A percentile compares a stretch with the other conserved stretches of the same genome.
Conservation (phyloP, 2,113 vertebrate species). For the Lucifuga dentata region DNA sequence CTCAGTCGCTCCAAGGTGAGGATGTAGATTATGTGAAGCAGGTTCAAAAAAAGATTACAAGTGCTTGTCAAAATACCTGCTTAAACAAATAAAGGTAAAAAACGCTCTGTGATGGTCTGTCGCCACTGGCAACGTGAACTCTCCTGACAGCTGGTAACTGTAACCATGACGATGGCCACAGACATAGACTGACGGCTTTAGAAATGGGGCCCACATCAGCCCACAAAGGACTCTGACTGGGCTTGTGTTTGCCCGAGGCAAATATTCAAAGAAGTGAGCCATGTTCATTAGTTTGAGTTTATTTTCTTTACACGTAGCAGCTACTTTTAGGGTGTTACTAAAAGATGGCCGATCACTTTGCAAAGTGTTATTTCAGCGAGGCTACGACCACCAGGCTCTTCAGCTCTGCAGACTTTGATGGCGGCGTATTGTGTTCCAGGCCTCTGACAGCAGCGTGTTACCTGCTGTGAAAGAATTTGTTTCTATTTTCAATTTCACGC, state of each 20-base stretch:
- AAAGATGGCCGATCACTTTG: too few relatives aligned
- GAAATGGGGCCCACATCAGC: neutral
- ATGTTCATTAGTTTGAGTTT: neutral
- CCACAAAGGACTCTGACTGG: neutral
- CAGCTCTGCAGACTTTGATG: too few relatives aligned
- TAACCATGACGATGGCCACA: neutral
- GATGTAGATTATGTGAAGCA: neutral
- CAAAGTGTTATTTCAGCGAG: too few relatives aligned
- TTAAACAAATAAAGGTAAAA: neutral
- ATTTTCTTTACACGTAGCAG: too few relatives aligned
- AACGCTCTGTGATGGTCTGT: neutral
- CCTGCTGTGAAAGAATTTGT: neutral
- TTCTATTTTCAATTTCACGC: too few relatives aligned
- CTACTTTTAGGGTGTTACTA: too few relatives aligned
- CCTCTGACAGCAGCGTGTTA: neutral
- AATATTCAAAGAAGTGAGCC: neutral
- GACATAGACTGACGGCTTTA: neutral
- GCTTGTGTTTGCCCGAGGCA: conserved; percentile 1
- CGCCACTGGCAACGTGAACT: neutral
- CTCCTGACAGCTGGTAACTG: neutral
- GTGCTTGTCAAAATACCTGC: neutral
- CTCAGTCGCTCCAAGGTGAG: too few relatives aligned
- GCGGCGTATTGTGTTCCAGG: too few relatives aligned
- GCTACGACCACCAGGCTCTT: too few relatives aligned
- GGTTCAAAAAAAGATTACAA: neutral